A percentile compares a stretch with the other conserved stretches of the same genome.
phyloP scores from a whole-genome alignment of 2,113 vertebrate genomes.

The Barbus barbus region DNA sequence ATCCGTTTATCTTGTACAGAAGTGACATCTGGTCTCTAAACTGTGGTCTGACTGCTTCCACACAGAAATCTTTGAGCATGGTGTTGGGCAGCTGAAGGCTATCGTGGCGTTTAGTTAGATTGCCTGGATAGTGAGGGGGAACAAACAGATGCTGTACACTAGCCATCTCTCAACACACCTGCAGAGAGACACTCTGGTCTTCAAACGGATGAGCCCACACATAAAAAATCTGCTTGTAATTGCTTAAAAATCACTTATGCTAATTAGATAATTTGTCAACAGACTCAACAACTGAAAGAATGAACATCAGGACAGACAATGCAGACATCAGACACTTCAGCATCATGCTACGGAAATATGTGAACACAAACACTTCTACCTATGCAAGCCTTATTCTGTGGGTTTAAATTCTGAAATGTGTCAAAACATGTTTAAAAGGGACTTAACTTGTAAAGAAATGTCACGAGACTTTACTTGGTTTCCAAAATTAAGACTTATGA shows the following conservation, averaged over 20 bases:
- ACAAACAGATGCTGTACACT: slow-evolving; percentile 3
- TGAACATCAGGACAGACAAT: background rate
- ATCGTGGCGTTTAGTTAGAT: background rate
- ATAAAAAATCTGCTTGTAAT: background rate
- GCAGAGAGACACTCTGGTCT: slow-evolving; percentile 25
- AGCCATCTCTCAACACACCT: slow-evolving; percentile 19
- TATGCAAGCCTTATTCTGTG: background rate
- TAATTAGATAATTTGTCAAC: background rate
- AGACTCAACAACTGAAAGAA: slow-evolving; percentile 12
- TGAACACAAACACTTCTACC: background rate
- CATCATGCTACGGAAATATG: background rate
- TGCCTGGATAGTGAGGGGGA: background rate
- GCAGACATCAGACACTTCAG: background rate
- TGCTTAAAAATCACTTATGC: slow-evolving; percentile 11
- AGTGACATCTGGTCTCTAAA: slow-evolving; percentile 19
- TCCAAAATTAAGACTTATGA: too few relatives aligned
- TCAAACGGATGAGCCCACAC: background rate
- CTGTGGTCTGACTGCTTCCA: slow-evolving; percentile 1
- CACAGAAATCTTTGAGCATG: background rate
- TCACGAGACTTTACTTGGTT: too few relatives aligned
- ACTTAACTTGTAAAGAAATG: too few relatives aligned
- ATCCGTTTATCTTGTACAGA: slow-evolving; percentile 23
- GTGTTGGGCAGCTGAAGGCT: background rate
- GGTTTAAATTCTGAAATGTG: background rate
- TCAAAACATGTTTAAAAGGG: background rate